Evolutionary conservation across 2,888 invertebrate species (phyloP).

Genomic region (Sthenelais limicola): DNA sequence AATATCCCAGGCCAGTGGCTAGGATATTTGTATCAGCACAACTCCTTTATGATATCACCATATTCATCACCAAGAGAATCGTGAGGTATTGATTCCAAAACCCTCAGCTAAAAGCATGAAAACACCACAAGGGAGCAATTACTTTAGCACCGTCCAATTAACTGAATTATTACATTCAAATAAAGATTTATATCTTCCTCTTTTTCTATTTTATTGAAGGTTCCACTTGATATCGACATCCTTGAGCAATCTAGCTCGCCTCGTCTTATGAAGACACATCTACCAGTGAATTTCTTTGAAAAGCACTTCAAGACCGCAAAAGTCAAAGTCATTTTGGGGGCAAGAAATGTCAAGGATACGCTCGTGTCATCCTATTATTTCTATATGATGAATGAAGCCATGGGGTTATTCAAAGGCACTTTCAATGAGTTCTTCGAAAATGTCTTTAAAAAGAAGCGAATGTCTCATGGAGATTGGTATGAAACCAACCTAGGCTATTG

Average conservation of each 20-base stretch:
- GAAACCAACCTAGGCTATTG: conserved; percentile 13
- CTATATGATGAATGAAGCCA: conserved; percentile 12
- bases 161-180: too few relatives aligned
- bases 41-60: too few relatives aligned
- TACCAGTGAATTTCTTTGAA: conserved; percentile 18
- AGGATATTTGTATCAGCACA: too few relatives aligned
- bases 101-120: too few relatives aligned
- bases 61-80: too few relatives aligned
- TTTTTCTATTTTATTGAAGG: too few relatives aligned
- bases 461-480: conserved; percentile 6
- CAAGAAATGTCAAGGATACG: conserved; percentile 15
- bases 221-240: conserved; percentile 1
- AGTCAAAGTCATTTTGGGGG: conserved; percentile 10
- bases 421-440: conserved; percentile 31
- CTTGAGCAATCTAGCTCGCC: not conserved
- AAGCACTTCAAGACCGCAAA: not conserved
- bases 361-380: conserved; percentile 23
- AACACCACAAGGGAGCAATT: too few relatives aligned
- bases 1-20: too few relatives aligned
- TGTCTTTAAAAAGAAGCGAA: not conserved
- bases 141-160: too few relatives aligned
- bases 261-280: conserved; percentile 31
- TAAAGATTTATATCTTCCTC: too few relatives aligned
- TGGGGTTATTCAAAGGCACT: conserved; percentile 8
- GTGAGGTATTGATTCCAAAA: too few relatives aligned